phyloP scores from a whole-genome alignment of 2,797 vertebrate genomes.

The Labeo calbasu region DNA sequence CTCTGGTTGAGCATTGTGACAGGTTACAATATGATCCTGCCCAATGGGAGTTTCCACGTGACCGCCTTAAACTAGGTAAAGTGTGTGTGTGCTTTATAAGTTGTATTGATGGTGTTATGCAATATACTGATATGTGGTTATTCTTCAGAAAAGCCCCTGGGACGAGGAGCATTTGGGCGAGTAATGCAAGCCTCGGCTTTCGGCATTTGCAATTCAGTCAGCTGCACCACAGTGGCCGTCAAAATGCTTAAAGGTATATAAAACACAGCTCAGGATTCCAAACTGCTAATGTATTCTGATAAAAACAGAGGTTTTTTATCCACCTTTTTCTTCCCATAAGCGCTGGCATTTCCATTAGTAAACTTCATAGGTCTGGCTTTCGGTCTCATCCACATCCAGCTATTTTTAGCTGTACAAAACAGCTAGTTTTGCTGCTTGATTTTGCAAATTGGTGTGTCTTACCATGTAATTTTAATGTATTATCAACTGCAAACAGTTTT shows the following conservation, averaged over 20 bases:
- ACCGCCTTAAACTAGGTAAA: conserved; percentile 90
- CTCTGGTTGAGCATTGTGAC: conserved; percentile 86
- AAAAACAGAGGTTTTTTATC: too few species aligned
- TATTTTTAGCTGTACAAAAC: too few species aligned
- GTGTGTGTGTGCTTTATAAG: neutral
- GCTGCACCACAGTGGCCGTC: conserved; percentile 90
- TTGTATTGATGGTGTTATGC: neutral
- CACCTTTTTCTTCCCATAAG: too few species aligned
- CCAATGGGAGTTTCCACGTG: conserved; percentile 94
- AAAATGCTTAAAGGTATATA: conserved; percentile 96
- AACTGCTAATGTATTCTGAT: too few species aligned
- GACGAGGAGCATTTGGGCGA: conserved; percentile 91
- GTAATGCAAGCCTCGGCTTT: conserved; percentile 93
- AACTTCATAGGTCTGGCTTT: too few species aligned
- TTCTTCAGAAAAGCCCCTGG: conserved; percentile 83
- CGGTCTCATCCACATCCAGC: too few species aligned
- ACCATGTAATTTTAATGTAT: too few species aligned
- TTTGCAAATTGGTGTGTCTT: too few species aligned
- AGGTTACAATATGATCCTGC: conserved; percentile 88
- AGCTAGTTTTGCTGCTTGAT: too few species aligned
- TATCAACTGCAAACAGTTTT: too few species aligned
- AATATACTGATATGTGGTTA: neutral
- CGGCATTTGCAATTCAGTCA: conserved; percentile 84
- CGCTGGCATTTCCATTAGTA: neutral
- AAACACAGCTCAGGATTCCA: neutral